Percentiles rank a stretch among this genome's conserved stretches.
phyloP scores from a whole-genome alignment of 2,888 invertebrate genomes.

The Ramazzottius varieornatus region DNA sequence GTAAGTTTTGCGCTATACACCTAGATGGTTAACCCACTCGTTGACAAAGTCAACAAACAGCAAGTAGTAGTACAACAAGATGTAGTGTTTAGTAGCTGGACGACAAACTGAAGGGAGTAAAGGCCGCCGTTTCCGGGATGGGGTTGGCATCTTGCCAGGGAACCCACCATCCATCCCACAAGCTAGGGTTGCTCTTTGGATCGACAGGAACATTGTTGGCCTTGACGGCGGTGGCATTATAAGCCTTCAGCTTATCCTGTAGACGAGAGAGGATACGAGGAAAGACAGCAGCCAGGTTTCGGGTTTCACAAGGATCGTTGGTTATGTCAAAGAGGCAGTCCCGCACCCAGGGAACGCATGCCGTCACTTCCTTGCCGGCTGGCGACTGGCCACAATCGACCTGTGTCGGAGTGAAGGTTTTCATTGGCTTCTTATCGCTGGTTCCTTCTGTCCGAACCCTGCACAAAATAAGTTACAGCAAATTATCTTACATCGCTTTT shows the following conservation, averaged over 20 bases:
- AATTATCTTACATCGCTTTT: too few relatives aligned
- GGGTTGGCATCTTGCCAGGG: neutral
- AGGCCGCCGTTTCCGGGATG: neutral
- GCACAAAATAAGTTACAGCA: too few relatives aligned
- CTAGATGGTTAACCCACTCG: too few relatives aligned
- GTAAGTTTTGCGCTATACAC: too few relatives aligned
- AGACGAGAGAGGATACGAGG: neutral
- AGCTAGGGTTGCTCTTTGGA: neutral
- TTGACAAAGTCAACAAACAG: too few relatives aligned
- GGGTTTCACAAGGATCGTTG: slow-evolving; percentile 19
- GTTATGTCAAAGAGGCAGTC: slow-evolving; percentile 19
- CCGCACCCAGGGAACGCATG: slow-evolving; percentile 14
- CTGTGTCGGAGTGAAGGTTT: slow-evolving; percentile 10
- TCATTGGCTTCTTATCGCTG: slow-evolving; percentile 7
- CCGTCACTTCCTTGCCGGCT: slow-evolving; percentile 16
- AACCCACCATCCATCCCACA: neutral
- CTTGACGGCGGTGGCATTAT: neutral
- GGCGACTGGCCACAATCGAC: slow-evolving; percentile 16
- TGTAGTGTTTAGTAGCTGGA: neutral
- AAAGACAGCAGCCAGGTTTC: neutral
- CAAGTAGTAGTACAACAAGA: too few relatives aligned
- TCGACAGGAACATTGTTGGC: neutral
- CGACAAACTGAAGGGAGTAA: neutral
- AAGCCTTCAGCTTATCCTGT: neutral
- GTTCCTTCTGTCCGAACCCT: neutral